Evolutionary conservation across 1,140 invertebrate genomes (phyloP).

Genomic region (Drosophila suzukii): DNA sequence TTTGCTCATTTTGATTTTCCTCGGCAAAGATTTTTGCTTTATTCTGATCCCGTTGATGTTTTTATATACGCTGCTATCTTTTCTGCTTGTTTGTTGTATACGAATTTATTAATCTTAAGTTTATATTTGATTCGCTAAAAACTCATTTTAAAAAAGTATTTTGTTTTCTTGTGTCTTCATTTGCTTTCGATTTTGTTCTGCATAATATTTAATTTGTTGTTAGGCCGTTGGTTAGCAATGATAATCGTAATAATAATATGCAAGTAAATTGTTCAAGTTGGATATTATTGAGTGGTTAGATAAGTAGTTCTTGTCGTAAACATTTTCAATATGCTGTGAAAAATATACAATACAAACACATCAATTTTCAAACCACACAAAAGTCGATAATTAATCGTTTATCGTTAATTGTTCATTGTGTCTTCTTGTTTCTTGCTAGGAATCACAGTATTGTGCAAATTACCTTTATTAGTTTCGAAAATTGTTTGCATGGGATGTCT

Average conservation of each 20-base stretch:
- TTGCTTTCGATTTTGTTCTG: slow-evolving; percentile 46
- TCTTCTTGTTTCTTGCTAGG: slow-evolving; percentile 44
- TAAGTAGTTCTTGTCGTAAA: slow-evolving; percentile 62
- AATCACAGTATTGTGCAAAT: slow-evolving; percentile 78
- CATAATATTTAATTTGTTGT: slow-evolving; percentile 41
- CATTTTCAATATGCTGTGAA: slow-evolving; percentile 48
- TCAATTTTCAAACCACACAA: slow-evolving; percentile 39
- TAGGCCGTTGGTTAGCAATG: slow-evolving; percentile 51
- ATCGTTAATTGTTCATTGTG: slow-evolving; percentile 16
- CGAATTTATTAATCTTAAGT: slow-evolving; percentile 69
- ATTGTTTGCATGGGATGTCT: slow-evolving; percentile 26
- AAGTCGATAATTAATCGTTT: slow-evolving; percentile 16
- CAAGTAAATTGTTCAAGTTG: slow-evolving; percentile 57
- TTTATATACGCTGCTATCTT: slow-evolving; percentile 22
- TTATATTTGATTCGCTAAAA: slow-evolving; percentile 76
- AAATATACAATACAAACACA: slow-evolving; percentile 57
- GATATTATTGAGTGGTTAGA: slow-evolving; percentile 59
- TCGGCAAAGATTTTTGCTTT: slow-evolving; percentile 19
- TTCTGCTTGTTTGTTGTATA: slow-evolving; percentile 47
- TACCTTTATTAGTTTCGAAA: slow-evolving; percentile 40
- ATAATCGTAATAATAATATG: slow-evolving; percentile 51
- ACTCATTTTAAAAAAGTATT: slow-evolving; percentile 74
- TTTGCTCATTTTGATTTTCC: slow-evolving; percentile 25
- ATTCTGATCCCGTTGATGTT: slow-evolving; percentile 16
- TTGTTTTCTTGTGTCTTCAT: slow-evolving; percentile 42